Conservation (phyloP, 2,888 invertebrate genomes). For the Argyra leucocephala region DNA sequence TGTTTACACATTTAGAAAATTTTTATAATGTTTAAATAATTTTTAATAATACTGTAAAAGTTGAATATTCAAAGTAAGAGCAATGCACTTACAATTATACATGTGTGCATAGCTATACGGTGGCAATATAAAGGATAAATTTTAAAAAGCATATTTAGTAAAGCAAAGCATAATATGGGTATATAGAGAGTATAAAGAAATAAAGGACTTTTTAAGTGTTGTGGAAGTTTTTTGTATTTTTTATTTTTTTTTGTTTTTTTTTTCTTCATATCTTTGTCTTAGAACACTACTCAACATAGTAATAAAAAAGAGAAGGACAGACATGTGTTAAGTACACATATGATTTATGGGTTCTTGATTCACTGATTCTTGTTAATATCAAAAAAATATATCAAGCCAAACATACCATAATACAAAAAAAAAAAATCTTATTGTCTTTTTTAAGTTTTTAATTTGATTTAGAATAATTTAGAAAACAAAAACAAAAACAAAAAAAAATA, state of each 20-base stretch:
- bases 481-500: too few relatives aligned
- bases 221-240: neutral
- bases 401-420: too few relatives aligned
- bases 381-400: too few relatives aligned
- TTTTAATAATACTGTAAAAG: neutral
- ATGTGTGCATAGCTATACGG: neutral
- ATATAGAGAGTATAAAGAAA: too few relatives aligned
- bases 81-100: neutral
- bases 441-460: too few relatives aligned
- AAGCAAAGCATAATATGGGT: too few relatives aligned
- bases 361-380: neutral
- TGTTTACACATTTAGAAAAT: too few relatives aligned
- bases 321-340: neutral
- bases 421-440: too few relatives aligned
- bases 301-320: neutral
- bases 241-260: neutral
- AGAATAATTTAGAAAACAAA: too few relatives aligned
- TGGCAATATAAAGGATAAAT: neutral
- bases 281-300: neutral
- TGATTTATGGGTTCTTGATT: constrained; percentile 2
- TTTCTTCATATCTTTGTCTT: neutral
- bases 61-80: neutral
- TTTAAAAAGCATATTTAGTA: too few relatives aligned
- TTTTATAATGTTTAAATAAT: neutral
- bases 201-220: neutral